Conservation (phyloP, 2,797 vertebrate species). For the Loriculus beryllinus region DNA sequence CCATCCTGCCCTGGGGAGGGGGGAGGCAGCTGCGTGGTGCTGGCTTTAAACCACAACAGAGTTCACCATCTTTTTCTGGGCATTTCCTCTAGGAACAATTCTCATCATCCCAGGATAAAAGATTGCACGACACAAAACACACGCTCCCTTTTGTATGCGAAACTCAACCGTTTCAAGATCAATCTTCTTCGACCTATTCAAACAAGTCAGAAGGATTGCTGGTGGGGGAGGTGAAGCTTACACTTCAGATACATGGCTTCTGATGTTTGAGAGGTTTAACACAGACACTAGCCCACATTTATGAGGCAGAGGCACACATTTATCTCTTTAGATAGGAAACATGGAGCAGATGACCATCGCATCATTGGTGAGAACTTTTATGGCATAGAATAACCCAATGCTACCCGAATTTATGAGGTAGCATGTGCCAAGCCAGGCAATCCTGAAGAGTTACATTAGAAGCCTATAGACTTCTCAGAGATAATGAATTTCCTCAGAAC, state of each 20-base stretch:
- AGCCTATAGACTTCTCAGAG: not conserved
- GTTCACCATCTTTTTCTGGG: not conserved
- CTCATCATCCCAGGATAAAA: not conserved
- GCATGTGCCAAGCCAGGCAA: not conserved
- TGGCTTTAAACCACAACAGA: not conserved
- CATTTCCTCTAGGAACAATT: not conserved
- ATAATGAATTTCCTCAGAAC: not conserved
- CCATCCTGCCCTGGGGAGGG: not conserved
- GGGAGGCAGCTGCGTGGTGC: not conserved
- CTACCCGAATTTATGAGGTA: not conserved
- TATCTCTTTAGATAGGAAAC: not conserved
- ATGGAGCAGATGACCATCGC: not conserved
- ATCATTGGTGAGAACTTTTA: not conserved
- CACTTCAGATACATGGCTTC: not conserved
- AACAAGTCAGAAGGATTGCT: not conserved
- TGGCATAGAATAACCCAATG: constrained; percentile 9
- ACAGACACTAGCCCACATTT: not conserved
- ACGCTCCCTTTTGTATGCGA: not conserved
- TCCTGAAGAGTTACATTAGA: not conserved
- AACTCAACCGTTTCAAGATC: not conserved
- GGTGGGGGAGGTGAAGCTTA: not conserved
- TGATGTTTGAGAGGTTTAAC: not conserved
- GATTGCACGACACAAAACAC: not conserved
- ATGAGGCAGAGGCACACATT: not conserved
- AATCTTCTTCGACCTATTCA: not conserved